A percentile compares a stretch with the other conserved stretches of the same genome.
Conservation (phyloP, 1,140 invertebrate species). For the Aphaenogaster rudis region DNA sequence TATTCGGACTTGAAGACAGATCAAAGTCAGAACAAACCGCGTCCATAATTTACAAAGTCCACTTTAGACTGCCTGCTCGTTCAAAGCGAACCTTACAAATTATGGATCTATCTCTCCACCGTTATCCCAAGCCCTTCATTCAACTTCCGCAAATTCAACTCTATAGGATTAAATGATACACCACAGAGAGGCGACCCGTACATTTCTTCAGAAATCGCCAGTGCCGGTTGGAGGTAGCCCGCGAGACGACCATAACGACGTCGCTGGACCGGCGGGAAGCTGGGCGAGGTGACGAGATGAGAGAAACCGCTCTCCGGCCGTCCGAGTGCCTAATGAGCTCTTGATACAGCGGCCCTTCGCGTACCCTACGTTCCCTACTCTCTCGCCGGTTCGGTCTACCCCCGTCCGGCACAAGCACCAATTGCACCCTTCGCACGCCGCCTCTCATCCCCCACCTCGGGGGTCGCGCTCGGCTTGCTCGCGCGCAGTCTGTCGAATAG, state of each 20-base stretch:
- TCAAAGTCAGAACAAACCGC: neutral
- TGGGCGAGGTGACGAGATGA: neutral
- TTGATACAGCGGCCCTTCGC: constrained; percentile 77
- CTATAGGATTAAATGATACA: neutral
- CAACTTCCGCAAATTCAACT: neutral
- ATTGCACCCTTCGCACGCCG: constrained; percentile 66
- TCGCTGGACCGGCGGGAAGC: constrained; percentile 43
- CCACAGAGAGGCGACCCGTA: constrained; percentile 20
- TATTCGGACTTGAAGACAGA: neutral
- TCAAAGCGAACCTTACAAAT: neutral
- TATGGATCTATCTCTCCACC: neutral
- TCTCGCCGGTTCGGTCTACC: constrained; percentile 57
- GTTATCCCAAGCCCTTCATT: neutral
- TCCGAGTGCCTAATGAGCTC: constrained; percentile 83
- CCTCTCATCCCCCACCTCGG: constrained; percentile 57
- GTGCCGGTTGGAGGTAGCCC: constrained; percentile 4
- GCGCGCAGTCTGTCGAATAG: constrained; percentile 55
- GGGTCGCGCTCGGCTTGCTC: constrained; percentile 2
- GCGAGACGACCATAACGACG: constrained; percentile 70
- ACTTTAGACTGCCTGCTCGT: neutral
- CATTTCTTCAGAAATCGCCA: constrained; percentile 45
- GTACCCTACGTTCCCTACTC: constrained; percentile 66
- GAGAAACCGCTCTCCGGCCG: constrained; percentile 74
- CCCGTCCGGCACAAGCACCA: constrained; percentile 61
- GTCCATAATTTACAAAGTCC: neutral